A percentile compares a stretch with the other conserved stretches of the same genome.
These are phyloP conservation scores for Gastracanthus pulcherrimus DNA, from an alignment of 2,888 invertebrate species.

Conservation along the genomic window DNA sequence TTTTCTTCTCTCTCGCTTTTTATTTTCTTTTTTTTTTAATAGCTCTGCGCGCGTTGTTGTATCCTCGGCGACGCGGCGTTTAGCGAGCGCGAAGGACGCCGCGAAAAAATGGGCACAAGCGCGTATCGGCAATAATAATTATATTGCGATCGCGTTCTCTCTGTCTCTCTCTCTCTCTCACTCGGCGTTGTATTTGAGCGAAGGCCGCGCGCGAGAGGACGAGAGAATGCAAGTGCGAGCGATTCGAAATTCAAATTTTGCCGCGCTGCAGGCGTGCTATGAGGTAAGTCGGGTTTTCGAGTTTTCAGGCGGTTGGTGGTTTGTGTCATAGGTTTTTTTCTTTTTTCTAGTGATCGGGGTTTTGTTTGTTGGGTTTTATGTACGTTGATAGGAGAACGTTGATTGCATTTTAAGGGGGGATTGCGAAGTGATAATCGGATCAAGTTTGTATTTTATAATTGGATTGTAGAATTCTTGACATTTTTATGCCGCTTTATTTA, in stretches of 20 bases:
- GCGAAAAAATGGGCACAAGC: conserved; percentile 48
- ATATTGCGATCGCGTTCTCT: conserved; percentile 13
- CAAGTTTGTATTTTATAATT: background rate
- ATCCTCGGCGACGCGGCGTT: conserved; percentile 9
- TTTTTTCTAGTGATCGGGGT: too few species aligned
- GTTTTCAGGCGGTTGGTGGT: background rate
- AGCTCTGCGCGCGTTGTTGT: background rate
- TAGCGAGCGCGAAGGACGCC: conserved; percentile 49
- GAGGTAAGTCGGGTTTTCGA: background rate
- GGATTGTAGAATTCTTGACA: background rate
- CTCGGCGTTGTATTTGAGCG: background rate
- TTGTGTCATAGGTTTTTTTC: background rate
- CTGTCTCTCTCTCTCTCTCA: background rate
- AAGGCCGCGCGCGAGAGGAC: background rate
- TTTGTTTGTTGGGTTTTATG: too few species aligned
- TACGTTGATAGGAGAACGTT: too few species aligned
- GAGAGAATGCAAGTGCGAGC: background rate
- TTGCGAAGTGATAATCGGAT: too few species aligned
- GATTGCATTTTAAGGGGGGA: too few species aligned
- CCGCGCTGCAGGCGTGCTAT: background rate
- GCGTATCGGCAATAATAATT: conserved; percentile 22
- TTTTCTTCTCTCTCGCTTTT: background rate
- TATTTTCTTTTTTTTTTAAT: conserved; percentile 7
- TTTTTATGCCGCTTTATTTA: background rate
- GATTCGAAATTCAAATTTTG: conserved; percentile 15